phyloP scores from a whole-genome alignment of 2,888 invertebrate genomes.

The Microplitis manilae region DNA sequence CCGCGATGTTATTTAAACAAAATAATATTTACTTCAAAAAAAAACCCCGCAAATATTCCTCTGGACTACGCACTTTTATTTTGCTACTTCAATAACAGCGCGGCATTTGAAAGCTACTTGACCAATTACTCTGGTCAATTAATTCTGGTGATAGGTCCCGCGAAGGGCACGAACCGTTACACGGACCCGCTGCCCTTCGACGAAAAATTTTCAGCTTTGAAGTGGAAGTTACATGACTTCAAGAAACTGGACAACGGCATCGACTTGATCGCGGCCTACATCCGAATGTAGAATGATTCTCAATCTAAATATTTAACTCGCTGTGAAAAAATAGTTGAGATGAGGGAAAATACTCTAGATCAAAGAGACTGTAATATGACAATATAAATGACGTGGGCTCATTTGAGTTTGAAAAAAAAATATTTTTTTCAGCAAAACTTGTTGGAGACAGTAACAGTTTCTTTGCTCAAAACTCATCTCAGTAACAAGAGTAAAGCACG shows the following conservation, averaged over 20 bases:
- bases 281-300: conserved; percentile 48
- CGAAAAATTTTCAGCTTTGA: conserved; percentile 71
- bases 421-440: conserved; percentile 8
- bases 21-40: conserved; percentile 65
- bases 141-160: conserved; percentile 84
- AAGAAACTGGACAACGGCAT: conserved; percentile 77
- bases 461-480: conserved; percentile 13
- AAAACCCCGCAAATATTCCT: conserved; percentile 64
- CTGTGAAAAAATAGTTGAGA: no score
- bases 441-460: background rate
- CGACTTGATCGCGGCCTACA: conserved; percentile 80
- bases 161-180: conserved; percentile 76
- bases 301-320: background rate
- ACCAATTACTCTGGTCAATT: conserved; percentile 77
- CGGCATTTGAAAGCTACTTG: conserved; percentile 81
- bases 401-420: background rate
- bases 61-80: conserved; percentile 79
- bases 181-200: conserved; percentile 83
- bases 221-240: conserved; percentile 76
- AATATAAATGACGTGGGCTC: conserved; percentile 8
- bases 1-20: conserved; percentile 77
- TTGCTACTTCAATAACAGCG: conserved; percentile 85
- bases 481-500: conserved; percentile 57
- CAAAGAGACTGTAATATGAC: background rate
- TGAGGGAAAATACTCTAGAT: background rate